Evolutionary conservation across 2,888 invertebrate species (phyloP), one percentile per base, ranked within the genome.

Genomic region (Oscheius sp.): DNA sequence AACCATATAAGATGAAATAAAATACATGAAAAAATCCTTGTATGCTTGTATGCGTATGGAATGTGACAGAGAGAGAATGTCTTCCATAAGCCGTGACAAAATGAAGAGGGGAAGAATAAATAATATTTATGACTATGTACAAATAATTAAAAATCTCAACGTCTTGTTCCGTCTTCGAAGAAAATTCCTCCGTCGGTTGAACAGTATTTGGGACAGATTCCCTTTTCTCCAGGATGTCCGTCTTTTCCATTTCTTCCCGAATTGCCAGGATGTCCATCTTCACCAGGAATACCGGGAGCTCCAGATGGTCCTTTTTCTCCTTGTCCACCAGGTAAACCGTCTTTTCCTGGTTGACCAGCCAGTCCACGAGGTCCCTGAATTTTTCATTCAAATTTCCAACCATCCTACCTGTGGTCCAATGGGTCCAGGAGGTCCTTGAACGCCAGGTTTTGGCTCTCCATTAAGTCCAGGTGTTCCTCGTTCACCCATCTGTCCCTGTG

Each of bases 231-330:
- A 20, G 28, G 44, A 8, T 72, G 33, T 26, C 72, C 76, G 61
- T 73, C 57, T 45, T 65, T 45, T 56, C 76, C 76, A 14, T 44
- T 56, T 47, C 61, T 41, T 45, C 73, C 76, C 12, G 70, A 65
- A 44, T 64, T 67, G 30, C 78, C 78, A n/a, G 78, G 73, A 12
- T 41, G 67, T 12, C 67, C 67, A 17, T 67, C 49, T 20, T 67
- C 59, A 6, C 67, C 67, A 2, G 67, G 57, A 44, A 49, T 51
- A 22, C 67, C 67, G 14, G 69, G 70, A 17, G 70, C 71, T 69
- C 77, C 77, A 12, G 71, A 59, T 56, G 75, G 70, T 73, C 74
- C 74, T 71, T 73, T 74, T 70, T 74, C 74, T 71, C 78, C 78
- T 50, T 75, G 72, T 28, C 75, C 71, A 67, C 81, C 62, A 14